These are phyloP conservation scores for Tyrannus savana DNA, from an alignment of 2,113 vertebrate genomes.

Conservation along the genomic window DNA sequence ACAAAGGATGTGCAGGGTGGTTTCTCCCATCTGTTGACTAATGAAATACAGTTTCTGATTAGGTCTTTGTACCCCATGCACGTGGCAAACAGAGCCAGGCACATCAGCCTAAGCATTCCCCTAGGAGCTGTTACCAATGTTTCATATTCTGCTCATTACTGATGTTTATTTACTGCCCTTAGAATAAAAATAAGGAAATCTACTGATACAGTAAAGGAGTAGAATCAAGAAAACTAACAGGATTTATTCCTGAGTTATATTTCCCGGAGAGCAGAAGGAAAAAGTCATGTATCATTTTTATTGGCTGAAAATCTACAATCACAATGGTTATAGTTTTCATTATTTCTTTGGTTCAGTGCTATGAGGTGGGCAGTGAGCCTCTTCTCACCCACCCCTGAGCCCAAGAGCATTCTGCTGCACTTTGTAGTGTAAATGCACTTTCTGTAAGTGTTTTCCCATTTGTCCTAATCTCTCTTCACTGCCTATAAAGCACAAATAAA, in stretches of 20 bases:
- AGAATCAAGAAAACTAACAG: constrained; percentile 7
- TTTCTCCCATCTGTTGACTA: constrained; percentile 4
- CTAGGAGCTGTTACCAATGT: constrained; percentile 19
- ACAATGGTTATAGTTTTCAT: neutral
- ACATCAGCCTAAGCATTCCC: constrained; percentile 24
- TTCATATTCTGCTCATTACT: constrained; percentile 41
- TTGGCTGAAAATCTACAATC: neutral
- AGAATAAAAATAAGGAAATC: constrained; percentile 33
- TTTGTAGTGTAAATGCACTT: neutral
- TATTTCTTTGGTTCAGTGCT: neutral
- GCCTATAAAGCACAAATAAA: neutral
- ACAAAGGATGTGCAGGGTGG: neutral
- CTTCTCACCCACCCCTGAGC: neutral
- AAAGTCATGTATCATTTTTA: constrained; percentile 23
- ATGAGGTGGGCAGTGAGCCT: neutral
- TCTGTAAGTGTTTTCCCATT: neutral
- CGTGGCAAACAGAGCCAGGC: neutral
- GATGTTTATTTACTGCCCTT: constrained; percentile 53
- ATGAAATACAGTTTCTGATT: constrained; percentile 1
- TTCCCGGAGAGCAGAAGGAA: constrained; percentile 37
- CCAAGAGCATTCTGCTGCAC: neutral
- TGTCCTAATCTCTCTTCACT: neutral
- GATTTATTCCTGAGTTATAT: constrained; percentile 51
- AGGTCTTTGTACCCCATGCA: neutral
- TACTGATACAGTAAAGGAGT: neutral